phyloP scores from a whole-genome alignment of 2,888 invertebrate genomes.

The Hirtodrosophila cameraria region DNA sequence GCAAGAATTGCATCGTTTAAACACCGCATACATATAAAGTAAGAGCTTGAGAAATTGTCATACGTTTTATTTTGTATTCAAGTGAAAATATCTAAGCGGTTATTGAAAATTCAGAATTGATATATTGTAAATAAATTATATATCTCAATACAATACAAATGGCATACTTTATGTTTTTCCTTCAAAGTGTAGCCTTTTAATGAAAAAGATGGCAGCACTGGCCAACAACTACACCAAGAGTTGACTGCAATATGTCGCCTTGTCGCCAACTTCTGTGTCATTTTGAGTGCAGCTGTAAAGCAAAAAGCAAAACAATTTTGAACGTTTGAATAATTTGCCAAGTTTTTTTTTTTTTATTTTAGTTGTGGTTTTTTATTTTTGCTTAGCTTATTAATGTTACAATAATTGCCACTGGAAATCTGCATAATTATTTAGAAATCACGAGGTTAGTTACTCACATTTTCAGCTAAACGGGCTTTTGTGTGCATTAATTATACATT shows the following conservation, averaged over 20 bases:
- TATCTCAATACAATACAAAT: too few species aligned
- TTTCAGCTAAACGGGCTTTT: slow-evolving; percentile 14
- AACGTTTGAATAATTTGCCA: slow-evolving; percentile 76
- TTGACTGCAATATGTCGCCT: slow-evolving; percentile 45
- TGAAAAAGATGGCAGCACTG: slow-evolving; percentile 1
- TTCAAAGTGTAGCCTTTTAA: too few species aligned
- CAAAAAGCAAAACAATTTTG: slow-evolving; percentile 52
- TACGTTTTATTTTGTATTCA: too few species aligned
- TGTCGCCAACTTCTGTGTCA: slow-evolving; percentile 64
- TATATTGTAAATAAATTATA: too few species aligned
- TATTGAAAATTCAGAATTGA: too few species aligned
- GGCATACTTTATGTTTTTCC: too few species aligned
- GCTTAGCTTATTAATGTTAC: slow-evolving; percentile 64
- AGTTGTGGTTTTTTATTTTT: slow-evolving; percentile 5
- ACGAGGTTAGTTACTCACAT: slow-evolving; percentile 67
- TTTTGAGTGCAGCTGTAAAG: slow-evolving; percentile 73
- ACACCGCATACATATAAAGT: too few species aligned
- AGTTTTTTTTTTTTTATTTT: slow-evolving; percentile 26
- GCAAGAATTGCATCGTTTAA: too few species aligned
- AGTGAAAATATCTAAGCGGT: too few species aligned
- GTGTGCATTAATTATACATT: slow-evolving; percentile 33
- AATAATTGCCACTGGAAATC: slow-evolving; percentile 71
- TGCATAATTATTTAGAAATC: slow-evolving; percentile 80
- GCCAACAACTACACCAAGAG: slow-evolving; percentile 38
- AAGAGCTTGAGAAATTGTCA: too few species aligned